A percentile compares a stretch with the other conserved stretches of the same genome.
These are phyloP conservation scores for Rhyacophila evoluta DNA, from an alignment of 2,888 invertebrate genomes.

Conservation along the genomic window DNA sequence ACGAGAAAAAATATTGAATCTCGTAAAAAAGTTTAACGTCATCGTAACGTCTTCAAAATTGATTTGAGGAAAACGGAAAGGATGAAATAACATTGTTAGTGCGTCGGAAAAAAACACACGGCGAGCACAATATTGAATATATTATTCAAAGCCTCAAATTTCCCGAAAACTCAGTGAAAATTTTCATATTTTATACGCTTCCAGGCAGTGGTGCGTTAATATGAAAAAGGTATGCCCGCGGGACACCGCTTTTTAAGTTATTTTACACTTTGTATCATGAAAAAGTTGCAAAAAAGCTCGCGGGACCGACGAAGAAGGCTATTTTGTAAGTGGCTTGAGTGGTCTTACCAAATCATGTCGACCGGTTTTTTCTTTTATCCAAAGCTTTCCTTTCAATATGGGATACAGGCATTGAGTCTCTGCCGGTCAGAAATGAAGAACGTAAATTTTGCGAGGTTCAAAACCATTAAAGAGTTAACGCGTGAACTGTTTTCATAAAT, in stretches of 20 bases:
- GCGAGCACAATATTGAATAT: neutral
- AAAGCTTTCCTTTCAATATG: neutral
- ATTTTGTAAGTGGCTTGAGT: constrained; percentile 24
- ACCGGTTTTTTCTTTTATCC: neutral
- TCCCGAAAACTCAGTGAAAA: constrained; percentile 5
- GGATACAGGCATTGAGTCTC: neutral
- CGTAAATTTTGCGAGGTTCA: neutral
- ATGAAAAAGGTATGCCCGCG: constrained; percentile 5
- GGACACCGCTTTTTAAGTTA: neutral
- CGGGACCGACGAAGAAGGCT: neutral
- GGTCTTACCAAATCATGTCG: neutral
- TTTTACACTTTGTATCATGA: constrained; percentile 24
- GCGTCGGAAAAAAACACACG: neutral
- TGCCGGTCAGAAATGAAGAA: neutral
- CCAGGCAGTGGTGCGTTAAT: neutral
- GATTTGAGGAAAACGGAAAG: neutral
- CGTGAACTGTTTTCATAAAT: neutral
- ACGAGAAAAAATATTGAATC: no score
- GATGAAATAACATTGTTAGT: neutral
- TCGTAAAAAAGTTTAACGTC: no score
- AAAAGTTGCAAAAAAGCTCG: constrained; percentile 19
- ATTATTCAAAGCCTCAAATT: neutral
- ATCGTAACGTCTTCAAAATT: no score
- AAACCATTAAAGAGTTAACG: neutral
- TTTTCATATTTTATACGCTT: neutral